Evolutionary conservation across 2,113 vertebrate species (phyloP), one percentile per base, ranked within the genome.

Genomic region (Oncorhynchus gorbuscha): DNA sequence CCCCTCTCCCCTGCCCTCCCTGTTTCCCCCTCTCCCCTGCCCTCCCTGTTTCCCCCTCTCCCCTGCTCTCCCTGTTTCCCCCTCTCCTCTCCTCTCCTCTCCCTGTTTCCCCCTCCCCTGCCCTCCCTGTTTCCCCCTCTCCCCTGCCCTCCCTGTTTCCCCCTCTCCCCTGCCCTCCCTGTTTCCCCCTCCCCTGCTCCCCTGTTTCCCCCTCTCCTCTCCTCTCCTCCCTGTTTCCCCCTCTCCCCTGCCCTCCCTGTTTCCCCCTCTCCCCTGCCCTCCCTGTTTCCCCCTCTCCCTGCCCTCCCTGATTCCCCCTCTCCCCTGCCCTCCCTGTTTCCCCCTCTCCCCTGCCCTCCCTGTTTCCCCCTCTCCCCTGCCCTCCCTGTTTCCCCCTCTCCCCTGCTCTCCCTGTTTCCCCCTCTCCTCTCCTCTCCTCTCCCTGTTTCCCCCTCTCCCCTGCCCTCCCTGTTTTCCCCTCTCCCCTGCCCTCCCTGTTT

Each of bases 21-120:
- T 45, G 72, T 22, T 74, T 72, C 74, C 79, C 76, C 78, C 71
- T 77, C 80, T 85, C 85, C 83, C 81, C 80, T 85, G 84, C 83
- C 81, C 89, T 84, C 69, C 30, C 30, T 24, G 24, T 24, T 24
- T 24, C 4, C 4, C 0, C 30, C 30, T 3, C 30, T 0, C 0
- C 30, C 0, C 30, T 5, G 1, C 24, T 1, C 24, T 1, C 30
- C 30, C 30, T 32, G 30, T 5, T 32, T 1, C 30, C 30, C 30
- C 30, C n/a, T n/a, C n/a, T n/a, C n/a, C n/a, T n/a, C 3, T 30
- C 30, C 30, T 4, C 30, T 3, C 3, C 30, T 3, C 30, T 4
- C 30, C 30, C 30, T 1, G 30, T 5, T 32, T 1, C 30, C 5
- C 30, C 1, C 3, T 30, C 30, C 30, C 4, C 30, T 3, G 3